Evolutionary conservation across 2,113 vertebrate species (phyloP), one percentile per base, ranked within the genome.

Genomic region (Camelus dromedarius): DNA sequence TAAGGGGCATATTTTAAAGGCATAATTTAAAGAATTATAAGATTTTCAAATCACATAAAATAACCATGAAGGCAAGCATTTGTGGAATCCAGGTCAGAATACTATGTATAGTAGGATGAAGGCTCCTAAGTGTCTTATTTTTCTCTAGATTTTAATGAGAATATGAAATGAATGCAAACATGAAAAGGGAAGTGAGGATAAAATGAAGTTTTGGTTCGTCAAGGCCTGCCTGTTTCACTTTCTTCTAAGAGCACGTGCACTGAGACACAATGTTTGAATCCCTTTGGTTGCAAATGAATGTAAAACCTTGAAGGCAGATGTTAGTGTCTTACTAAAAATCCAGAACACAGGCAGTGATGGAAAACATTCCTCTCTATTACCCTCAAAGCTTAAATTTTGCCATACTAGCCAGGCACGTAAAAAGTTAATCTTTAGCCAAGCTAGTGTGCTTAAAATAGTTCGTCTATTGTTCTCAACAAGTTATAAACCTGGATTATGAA

Each of bases 391-490:
- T 81, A 60, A 50, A 89, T 95, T 80, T 94, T 54, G 76, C 35
- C 35, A n/a, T 69, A 66, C 52, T 95, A 62, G 20, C 60, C 70
- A 93, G 79, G 66, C 75, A 95, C 64, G 42, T 86, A 93, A 92
- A 97, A 97, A 81, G 77, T 97, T 96, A 97, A 97, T 93, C 48
- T 98, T 97, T 94, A 97, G 56, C 80, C 96, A 97, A 98, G 52
- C 64, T 77, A 88, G 97, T 94, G 66, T 79, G 95, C 89, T 94
- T 91, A 96, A 76, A 97, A 72, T 90, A 98, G 84, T 18, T 16
- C 93, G 82, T 79, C 93, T 83, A 96, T 94, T 97, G 97, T 93
- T 97, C 69, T 89, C 73, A 95, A 73, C 66, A 96, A 94, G 92
- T 69, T 92, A 96, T 92, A 93, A 97, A 97, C 97, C 32, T 77